A percentile compares a stretch with the other conserved stretches of the same genome.
phyloP scores from a whole-genome alignment of 2,113 vertebrate genomes.

The Sialia sialis region DNA sequence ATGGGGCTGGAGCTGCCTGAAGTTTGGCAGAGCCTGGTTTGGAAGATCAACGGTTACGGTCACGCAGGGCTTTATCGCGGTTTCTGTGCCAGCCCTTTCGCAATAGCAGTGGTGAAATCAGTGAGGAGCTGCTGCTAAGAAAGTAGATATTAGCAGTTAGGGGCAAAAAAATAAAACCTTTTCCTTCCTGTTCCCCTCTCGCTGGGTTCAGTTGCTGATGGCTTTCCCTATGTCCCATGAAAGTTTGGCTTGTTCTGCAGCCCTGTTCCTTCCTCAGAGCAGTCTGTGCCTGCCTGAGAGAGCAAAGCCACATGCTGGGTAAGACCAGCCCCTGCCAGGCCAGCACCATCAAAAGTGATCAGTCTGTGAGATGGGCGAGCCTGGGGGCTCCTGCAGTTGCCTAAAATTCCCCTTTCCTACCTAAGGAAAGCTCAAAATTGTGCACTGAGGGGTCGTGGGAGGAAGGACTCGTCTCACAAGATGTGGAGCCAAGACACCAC shows the following conservation, averaged over 20 bases:
- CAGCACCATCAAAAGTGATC: rapidly evolving
- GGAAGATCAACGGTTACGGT: not conserved
- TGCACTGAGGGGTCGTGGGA: rapidly evolving
- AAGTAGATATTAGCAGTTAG: not conserved
- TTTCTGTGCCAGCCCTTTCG: not conserved
- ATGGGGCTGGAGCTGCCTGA: not conserved
- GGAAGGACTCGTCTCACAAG: rapidly evolving
- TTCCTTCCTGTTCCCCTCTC: rapidly evolving
- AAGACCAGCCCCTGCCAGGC: not conserved
- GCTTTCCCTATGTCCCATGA: not conserved
- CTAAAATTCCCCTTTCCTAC: not conserved
- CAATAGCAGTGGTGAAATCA: not conserved
- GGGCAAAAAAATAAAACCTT: too few relatives aligned
- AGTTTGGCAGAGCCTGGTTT: not conserved
- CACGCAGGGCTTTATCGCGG: not conserved
- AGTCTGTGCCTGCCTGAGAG: not conserved
- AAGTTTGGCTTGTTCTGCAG: not conserved
- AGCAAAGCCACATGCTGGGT: not conserved
- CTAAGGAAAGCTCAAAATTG: not conserved
- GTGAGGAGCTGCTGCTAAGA: not conserved
- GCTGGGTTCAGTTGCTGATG: not conserved
- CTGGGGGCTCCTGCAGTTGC: not conserved
- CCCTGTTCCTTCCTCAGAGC: not conserved
- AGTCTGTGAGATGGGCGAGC: not conserved
- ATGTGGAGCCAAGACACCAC: rapidly evolving